Conservation (phyloP, 2,113 vertebrate genomes). For the Leucopsar rothschildi region DNA sequence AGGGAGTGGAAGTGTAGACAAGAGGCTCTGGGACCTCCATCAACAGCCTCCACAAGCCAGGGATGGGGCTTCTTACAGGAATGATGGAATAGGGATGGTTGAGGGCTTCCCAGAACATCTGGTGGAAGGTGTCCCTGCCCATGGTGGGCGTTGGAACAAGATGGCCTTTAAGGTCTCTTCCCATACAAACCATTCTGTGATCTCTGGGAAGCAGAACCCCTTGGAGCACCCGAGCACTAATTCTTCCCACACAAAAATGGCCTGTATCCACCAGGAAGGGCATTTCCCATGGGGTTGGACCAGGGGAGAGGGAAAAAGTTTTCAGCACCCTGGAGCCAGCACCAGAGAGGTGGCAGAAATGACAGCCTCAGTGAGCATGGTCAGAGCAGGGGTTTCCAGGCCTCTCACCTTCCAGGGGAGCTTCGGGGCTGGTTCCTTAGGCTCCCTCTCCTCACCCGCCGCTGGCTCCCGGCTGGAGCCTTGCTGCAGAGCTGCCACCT, state of each 20-base stretch:
- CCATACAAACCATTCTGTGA: not conserved
- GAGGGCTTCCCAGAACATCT: not conserved
- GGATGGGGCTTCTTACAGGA: not conserved
- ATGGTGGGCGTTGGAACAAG: not conserved
- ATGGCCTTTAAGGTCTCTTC: not conserved
- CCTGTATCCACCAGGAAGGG: not conserved
- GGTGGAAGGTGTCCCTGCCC: not conserved
- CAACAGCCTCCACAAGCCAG: not conserved
- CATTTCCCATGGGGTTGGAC: not conserved
- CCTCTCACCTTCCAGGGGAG: conserved; percentile 74
- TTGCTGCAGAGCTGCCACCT: conserved; percentile 75
- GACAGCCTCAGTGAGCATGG: accelerated
- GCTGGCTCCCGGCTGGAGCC: conserved; percentile 32
- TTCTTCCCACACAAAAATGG: not conserved
- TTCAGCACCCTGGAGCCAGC: not conserved
- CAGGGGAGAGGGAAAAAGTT: not conserved
- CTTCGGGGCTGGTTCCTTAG: conserved; percentile 56
- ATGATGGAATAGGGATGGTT: not conserved
- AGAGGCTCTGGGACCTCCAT: not conserved
- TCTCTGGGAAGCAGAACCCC: not conserved
- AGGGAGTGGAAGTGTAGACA: not conserved
- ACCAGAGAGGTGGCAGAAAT: not conserved
- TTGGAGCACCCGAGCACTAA: not conserved
- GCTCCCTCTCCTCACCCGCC: conserved; percentile 50
- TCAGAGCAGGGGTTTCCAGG: not conserved